Evolutionary conservation across 2,797 vertebrate species (phyloP).

Genomic region (Enteromius anoplus): DNA sequence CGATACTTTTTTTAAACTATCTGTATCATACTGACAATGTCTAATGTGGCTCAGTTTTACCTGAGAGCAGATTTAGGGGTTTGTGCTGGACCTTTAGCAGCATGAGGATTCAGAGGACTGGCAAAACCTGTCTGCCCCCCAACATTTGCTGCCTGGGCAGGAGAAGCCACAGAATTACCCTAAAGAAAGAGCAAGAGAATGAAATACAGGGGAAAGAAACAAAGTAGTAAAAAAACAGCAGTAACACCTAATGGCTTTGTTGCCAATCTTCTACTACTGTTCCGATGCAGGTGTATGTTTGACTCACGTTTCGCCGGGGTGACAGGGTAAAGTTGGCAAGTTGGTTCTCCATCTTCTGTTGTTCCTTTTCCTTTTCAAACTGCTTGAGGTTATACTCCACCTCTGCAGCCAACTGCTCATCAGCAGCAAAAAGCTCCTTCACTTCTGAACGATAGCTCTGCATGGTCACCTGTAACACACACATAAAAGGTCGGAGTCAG

Average conservation of each 20-base stretch:
- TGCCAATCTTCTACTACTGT: not conserved
- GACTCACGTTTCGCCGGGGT: conserved; percentile 39
- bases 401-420: conserved; percentile 90
- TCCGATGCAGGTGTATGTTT: not conserved
- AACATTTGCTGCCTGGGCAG: conserved; percentile 28
- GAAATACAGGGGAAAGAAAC: not conserved
- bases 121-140: conserved; percentile 14
- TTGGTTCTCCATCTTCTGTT: conserved; percentile 69
- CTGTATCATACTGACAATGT: not conserved
- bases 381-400: conserved; percentile 90
- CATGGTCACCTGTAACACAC: conserved; percentile 78
- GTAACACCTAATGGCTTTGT: not conserved
- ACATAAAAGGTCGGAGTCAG: not conserved
- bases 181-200: conserved; percentile 24
- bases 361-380: conserved; percentile 79
- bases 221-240: not conserved
- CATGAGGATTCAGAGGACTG: conserved; percentile 22
- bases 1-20: not conserved
- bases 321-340: conserved; percentile 61
- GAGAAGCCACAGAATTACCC: conserved; percentile 27
- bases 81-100: conserved; percentile 11
- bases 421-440: conserved; percentile 87
- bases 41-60: conserved; percentile 18
- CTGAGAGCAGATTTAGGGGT: conserved; percentile 41
- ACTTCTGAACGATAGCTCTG: conserved; percentile 90